Conservation (phyloP, 1,140 invertebrate species). For the Epicauta chinensis region DNA sequence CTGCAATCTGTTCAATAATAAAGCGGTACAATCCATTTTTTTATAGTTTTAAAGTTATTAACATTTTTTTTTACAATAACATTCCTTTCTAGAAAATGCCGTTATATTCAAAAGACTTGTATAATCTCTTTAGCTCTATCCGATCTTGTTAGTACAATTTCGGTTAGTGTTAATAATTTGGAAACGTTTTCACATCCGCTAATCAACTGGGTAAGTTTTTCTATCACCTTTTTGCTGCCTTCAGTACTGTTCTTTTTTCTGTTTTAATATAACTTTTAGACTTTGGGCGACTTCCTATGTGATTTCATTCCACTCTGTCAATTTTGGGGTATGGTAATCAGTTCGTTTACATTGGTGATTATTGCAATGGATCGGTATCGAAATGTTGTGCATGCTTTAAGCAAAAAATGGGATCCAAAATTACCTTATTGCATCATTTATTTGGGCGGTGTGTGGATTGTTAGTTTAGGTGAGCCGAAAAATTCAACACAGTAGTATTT, state of each 20-base stretch:
- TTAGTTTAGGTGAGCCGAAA: slow-evolving; percentile 33
- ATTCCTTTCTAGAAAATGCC: too few species aligned
- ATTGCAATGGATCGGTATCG: slow-evolving; percentile 50
- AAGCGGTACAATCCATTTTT: slow-evolving; percentile 23
- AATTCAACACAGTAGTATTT: too few species aligned
- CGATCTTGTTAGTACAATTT: slow-evolving; percentile 41
- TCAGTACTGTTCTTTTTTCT: slow-evolving; percentile 1
- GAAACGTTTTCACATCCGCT: slow-evolving; percentile 31
- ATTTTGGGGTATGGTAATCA: slow-evolving; percentile 45
- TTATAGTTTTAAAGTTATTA: background rate
- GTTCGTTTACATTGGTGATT: slow-evolving; percentile 47
- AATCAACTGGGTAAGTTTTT: slow-evolving; percentile 35
- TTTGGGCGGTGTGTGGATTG: slow-evolving; percentile 38
- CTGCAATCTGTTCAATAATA: slow-evolving; percentile 28
- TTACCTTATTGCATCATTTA: slow-evolving; percentile 27
- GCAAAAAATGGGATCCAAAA: slow-evolving; percentile 43
- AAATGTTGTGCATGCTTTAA: slow-evolving; percentile 41
- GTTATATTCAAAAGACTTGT: slow-evolving; percentile 37
- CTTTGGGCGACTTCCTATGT: slow-evolving; percentile 44
- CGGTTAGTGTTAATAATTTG: slow-evolving; percentile 33
- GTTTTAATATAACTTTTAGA: slow-evolving; percentile 30
- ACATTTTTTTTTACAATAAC: too few species aligned
- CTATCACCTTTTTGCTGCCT: too few species aligned
- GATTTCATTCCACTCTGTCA: slow-evolving; percentile 46
- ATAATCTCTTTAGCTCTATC: slow-evolving; percentile 44